Percentiles rank a stretch among this genome's conserved stretches.
phyloP scores from a whole-genome alignment of 2,888 invertebrate species.

The Leucozona laternaria region DNA sequence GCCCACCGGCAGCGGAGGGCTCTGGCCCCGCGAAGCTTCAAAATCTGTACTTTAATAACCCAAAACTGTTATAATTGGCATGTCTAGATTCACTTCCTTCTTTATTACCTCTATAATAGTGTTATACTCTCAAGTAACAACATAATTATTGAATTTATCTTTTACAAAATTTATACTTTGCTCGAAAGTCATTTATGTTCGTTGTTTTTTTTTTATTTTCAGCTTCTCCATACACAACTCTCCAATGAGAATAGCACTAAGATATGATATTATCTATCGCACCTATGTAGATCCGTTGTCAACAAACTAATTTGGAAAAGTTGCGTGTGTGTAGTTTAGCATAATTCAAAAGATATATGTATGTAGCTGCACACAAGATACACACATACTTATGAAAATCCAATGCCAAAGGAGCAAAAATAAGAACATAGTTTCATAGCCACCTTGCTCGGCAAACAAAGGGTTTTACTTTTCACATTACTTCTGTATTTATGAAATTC shows the following conservation, averaged over 20 bases:
- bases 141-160: background rate
- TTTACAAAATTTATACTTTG: conserved; percentile 17
- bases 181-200: conserved; percentile 45
- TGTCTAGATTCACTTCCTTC: too few relatives aligned
- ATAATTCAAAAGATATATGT: conserved; percentile 53
- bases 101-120: background rate
- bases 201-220: conserved; percentile 18
- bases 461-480: conserved; percentile 69
- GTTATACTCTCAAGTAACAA: background rate
- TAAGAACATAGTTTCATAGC: conserved; percentile 18
- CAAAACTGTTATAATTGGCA: too few relatives aligned
- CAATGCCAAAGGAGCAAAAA: conserved; percentile 11
- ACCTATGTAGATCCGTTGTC: conserved; percentile 58
- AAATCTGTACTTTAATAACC: too few relatives aligned
- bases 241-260: conserved; percentile 28
- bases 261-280: conserved; percentile 50
- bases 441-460: conserved; percentile 49
- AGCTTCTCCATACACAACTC: conserved; percentile 46
- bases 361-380: conserved; percentile 7
- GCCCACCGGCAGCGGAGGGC: too few relatives aligned
- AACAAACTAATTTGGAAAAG: conserved; percentile 70
- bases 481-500: conserved; percentile 74
- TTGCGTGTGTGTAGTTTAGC: conserved; percentile 28
- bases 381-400: conserved; percentile 29
- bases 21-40: too few relatives aligned